A percentile compares a stretch with the other conserved stretches of the same genome.
phyloP scores from a whole-genome alignment of 1,140 invertebrate genomes.

The Leptoteleia sp. region DNA sequence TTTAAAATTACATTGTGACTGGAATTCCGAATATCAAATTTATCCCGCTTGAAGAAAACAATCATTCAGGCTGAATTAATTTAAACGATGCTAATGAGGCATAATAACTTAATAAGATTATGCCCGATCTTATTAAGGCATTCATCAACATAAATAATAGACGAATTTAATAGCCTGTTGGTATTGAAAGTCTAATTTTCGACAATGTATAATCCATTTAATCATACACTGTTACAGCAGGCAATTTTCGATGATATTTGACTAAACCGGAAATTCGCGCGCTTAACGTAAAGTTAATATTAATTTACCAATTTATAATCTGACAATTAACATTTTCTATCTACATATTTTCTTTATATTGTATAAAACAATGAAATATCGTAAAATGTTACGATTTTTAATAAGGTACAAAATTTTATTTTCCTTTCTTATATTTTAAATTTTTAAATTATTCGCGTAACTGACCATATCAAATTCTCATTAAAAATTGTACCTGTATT shows the following conservation, averaged over 20 bases:
- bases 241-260: constrained; percentile 2
- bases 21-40: constrained; percentile 7
- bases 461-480: not conserved
- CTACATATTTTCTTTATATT: too few relatives aligned
- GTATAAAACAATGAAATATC: too few relatives aligned
- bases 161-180: constrained; percentile 18
- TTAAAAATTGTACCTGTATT: constrained; percentile 1
- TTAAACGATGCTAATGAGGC: constrained; percentile 22
- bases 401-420: too few relatives aligned
- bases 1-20: constrained; percentile 5
- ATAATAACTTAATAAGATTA: constrained; percentile 41
- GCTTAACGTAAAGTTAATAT: not conserved
- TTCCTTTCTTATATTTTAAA: not conserved
- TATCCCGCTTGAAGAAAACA: constrained; percentile 8
- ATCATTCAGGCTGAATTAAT: constrained; percentile 18
- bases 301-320: not conserved
- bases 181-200: constrained; percentile 9
- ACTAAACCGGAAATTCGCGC: too few relatives aligned
- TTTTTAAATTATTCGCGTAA: not conserved
- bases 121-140: constrained; percentile 26
- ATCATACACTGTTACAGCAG: constrained; percentile 6
- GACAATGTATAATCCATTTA: constrained; percentile 22
- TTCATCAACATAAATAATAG: constrained; percentile 43
- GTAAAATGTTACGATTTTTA: too few relatives aligned
- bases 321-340: too few relatives aligned